Base-by-base conservation (phyloP, 2,888 invertebrate genomes). In the Brassicogethes aeneus region DNA sequence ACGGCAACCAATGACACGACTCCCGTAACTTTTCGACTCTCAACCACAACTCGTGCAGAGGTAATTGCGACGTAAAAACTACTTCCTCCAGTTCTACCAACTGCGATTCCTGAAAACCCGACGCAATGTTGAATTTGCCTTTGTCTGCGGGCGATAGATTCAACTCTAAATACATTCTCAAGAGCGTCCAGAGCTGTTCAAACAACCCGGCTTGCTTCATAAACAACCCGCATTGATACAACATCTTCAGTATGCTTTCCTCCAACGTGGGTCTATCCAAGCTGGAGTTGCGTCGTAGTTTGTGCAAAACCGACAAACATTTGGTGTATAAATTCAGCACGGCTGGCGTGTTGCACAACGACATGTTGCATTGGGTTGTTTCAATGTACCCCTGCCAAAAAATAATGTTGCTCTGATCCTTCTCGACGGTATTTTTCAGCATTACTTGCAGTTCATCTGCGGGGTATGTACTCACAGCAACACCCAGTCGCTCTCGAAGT, bases 21-120 rank as follows among this genome's bases (percentile, higher is more conserved):
- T 80, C 82, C n/a, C 86, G 74, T 40, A 84, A 67, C 8, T 79
- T 78, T 66, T 86, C 87, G 43, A 82, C 76, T 45, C 87, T 75
- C 50, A 80, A 69, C 88, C 87, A 88, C 47, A 86, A 71, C 51
- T 80, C 79, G 59, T 79, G 75, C 57, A 81, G 68, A 16, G 87
- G 87, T 58, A 89, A 67, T 37, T 81, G 78, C 37, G 68, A 68
- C 29, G 66, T 70, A 39, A 81, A 60, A 36, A 81, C 72, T 1
- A 76, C 62, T 54, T 81, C 80, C 59, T 82, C 82, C 51, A 76
- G 69, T 37, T 76, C 77, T 36, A 76, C 69, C 51, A 72, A 50
- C 53, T 72, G 70, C 38, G 69, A 68, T 46, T 75, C 74, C 31
- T 70, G 62, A 43, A 72, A 66, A 40, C 57, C 52, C 23, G 65